These are phyloP conservation scores for Pristionchus maxplancki DNA, from an alignment of 2,888 invertebrate genomes.

Conservation along the genomic window DNA sequence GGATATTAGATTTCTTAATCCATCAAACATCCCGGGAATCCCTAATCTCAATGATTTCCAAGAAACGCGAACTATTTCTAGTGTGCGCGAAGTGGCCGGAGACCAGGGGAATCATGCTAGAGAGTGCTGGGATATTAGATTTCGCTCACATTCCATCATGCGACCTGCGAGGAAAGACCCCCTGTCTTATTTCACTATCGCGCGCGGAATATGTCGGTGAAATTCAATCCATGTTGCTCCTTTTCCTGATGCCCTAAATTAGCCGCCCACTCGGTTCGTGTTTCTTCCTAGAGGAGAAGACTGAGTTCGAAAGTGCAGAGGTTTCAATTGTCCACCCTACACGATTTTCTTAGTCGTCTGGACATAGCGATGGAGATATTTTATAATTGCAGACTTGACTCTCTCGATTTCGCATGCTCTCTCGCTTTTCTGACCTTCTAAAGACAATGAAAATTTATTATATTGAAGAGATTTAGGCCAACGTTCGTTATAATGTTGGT, in stretches of 20 bases:
- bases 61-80: too few relatives aligned
- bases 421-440: too few relatives aligned
- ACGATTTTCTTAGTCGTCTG: not conserved
- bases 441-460: too few relatives aligned
- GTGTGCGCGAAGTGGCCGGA: too few relatives aligned
- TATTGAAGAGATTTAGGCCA: too few relatives aligned
- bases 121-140: not conserved
- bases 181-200: not conserved
- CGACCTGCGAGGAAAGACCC: not conserved
- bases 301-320: not conserved
- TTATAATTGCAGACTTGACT: too few relatives aligned
- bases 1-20: too few relatives aligned
- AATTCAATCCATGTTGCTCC: not conserved
- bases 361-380: too few relatives aligned
- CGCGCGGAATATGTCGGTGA: not conserved
- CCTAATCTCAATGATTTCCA: too few relatives aligned
- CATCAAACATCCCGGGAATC: too few relatives aligned
- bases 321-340: not conserved
- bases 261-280: not conserved
- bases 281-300: not conserved
- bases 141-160: not conserved
- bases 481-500: too few relatives aligned
- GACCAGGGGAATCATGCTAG: not conserved
- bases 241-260: not conserved
- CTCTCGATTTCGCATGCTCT: too few relatives aligned